Evolutionary conservation across 2,797 vertebrate species (phyloP).

Genomic region (Pseudomugil gertrudae): DNA sequence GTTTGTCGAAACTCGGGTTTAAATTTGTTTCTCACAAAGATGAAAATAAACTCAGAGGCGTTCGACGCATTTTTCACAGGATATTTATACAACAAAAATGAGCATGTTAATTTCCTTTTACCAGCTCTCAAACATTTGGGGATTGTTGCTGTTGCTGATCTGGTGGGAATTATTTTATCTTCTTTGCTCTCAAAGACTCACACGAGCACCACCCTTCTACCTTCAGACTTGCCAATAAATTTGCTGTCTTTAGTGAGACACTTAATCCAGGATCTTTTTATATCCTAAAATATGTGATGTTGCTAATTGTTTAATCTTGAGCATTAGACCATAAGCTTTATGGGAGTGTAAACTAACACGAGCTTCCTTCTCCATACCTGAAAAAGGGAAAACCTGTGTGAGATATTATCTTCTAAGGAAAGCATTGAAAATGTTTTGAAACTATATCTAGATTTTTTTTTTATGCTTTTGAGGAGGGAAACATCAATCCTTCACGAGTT

Average conservation of each 20-base stretch:
- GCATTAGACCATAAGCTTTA: neutral
- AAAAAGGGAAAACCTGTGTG: neutral
- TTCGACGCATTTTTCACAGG: conserved; percentile 70
- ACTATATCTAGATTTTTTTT: neutral
- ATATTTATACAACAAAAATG: conserved; percentile 64
- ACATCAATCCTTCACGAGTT: too few relatives aligned
- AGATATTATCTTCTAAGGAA: neutral
- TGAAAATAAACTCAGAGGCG: conserved; percentile 70
- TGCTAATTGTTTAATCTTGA: neutral
- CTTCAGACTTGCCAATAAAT: neutral
- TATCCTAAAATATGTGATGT: neutral
- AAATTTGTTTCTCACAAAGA: conserved; percentile 68
- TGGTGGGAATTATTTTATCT: conserved; percentile 17
- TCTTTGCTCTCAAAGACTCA: conserved; percentile 4
- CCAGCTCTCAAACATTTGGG: conserved; percentile 64
- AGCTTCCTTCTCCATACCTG: neutral
- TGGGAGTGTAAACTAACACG: neutral
- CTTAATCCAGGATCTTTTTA: neutral
- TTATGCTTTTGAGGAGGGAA: too few relatives aligned
- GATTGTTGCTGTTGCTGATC: conserved; percentile 35
- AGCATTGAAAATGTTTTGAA: neutral
- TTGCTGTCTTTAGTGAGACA: neutral
- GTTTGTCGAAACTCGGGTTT: conserved; percentile 64
- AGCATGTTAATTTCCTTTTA: conserved; percentile 39
- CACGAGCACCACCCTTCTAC: conserved; percentile 6